Evolutionary conservation across 2,888 invertebrate species (phyloP).

Genomic region (Drosophila robusta): DNA sequence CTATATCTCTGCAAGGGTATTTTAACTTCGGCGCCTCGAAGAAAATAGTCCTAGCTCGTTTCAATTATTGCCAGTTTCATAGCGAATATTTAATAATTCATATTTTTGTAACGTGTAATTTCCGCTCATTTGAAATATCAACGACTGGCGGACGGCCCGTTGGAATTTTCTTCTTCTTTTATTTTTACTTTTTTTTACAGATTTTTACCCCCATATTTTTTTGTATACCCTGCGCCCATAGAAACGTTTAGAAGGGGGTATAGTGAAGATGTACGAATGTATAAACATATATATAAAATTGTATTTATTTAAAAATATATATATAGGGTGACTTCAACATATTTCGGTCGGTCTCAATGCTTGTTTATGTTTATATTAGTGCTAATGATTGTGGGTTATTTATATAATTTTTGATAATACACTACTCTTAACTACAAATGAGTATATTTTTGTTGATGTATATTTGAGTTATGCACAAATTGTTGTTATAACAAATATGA

Average conservation of each 20-base stretch:
- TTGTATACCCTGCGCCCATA: neutral
- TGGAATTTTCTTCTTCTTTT: conserved; percentile 4
- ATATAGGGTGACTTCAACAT: too few relatives aligned
- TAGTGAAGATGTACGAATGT: neutral
- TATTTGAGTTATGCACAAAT: too few relatives aligned
- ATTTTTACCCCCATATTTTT: conserved; percentile 16
- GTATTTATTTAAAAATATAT: too few relatives aligned
- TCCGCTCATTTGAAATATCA: conserved; percentile 66
- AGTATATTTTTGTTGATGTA: too few relatives aligned
- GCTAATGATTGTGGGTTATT: too few relatives aligned
- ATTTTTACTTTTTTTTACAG: conserved; percentile 6
- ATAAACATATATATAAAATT: too few relatives aligned
- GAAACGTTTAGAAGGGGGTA: neutral
- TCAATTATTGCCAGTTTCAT: conserved; percentile 56
- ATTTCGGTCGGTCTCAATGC: too few relatives aligned
- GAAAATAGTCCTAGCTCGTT: neutral
- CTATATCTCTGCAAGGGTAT: too few relatives aligned
- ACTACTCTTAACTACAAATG: too few relatives aligned
- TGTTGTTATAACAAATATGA: neutral
- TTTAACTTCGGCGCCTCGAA: neutral
- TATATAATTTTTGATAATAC: too few relatives aligned
- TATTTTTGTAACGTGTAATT: conserved; percentile 66
- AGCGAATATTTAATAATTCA: conserved; percentile 61
- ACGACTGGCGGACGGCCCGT: conserved; percentile 21
- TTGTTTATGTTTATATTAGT: too few relatives aligned